A percentile compares a stretch with the other conserved stretches of the same genome.
Evolutionary conservation across 1,140 invertebrate species (phyloP).

Genomic region (Luehdorfia chinensis): DNA sequence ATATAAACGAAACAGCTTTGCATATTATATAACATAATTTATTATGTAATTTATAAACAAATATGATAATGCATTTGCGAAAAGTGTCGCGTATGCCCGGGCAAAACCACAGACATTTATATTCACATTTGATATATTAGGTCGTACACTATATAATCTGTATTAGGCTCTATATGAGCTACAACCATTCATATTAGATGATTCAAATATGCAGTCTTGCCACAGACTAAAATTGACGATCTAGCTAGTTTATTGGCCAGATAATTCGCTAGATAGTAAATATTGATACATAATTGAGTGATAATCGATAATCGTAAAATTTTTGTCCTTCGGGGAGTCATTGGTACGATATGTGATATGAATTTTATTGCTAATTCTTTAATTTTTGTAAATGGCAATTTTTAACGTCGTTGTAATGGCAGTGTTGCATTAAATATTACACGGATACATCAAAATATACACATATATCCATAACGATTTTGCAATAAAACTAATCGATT

Average conservation of each 20-base stretch:
- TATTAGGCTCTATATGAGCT: neutral
- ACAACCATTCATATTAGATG: neutral
- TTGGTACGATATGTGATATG: conserved; percentile 9
- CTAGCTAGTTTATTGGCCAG: conserved; percentile 5
- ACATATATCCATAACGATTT: too few relatives aligned
- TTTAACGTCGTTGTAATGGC: neutral
- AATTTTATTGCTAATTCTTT: conserved; percentile 3
- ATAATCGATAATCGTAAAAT: neutral
- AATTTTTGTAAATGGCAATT: neutral
- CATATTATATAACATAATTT: conserved; percentile 5
- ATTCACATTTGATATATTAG: conserved; percentile 12
- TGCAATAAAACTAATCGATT: too few relatives aligned
- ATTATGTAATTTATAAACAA: conserved; percentile 3
- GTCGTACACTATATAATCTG: conserved; percentile 8
- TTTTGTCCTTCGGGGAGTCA: neutral
- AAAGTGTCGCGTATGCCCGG: neutral
- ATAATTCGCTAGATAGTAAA: conserved; percentile 9
- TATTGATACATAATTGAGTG: conserved; percentile 3
- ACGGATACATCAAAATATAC: too few relatives aligned
- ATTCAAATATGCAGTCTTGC: conserved; percentile 9
- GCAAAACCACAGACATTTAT: conserved; percentile 4
- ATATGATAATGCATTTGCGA: neutral
- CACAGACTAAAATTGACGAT: conserved; percentile 16
- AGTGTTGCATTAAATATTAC: too few relatives aligned
- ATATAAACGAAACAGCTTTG: conserved; percentile 4